Base-by-base conservation (phyloP, 2,113 vertebrate genomes). In the Sinocyclocheilus maitianheensis region DNA sequence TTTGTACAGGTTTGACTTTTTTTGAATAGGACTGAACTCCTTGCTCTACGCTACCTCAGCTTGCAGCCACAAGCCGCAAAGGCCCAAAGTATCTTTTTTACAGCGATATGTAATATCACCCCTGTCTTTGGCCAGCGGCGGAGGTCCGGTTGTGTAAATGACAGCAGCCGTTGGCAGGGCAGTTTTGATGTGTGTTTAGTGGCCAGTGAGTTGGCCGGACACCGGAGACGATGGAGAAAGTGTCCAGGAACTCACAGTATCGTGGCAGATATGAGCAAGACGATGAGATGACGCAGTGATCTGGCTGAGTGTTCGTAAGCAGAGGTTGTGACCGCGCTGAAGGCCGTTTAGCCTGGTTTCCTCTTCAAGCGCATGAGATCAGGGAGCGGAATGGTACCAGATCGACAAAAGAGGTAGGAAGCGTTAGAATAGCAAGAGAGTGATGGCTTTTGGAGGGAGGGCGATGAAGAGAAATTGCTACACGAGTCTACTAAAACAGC, bases 31-130 rank as follows among this genome's bases (percentile, higher is more conserved):
- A 11, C 40, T 51, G 11, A 48, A 69, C 46, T 53, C 62, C 9
- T 81, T 65, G 24, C 11, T 48, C 37, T 48, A 46, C 3, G n/a
- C 16, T 82, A 37, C 81, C 30, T 40, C 81, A 30, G 65, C 65
- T 72, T 72, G 4, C 18, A 72, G 65, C 46, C 62, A 48, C n/a
- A 69, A 34, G 43, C 43, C 20, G 22, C 51, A 43, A 43, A 53
- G 67, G 51, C 48, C 12, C 3, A 84, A 80, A 58, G 69, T 84
- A 60, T 84, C 30, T 74, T 55, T 37, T 74, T 74, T 60, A 74
- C 51, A 84, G 48, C 2, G 26, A n/a, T 60, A 60, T 74, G 69
- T 75, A 74, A 84, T 84, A 84, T 74, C 65, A 74, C 7, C 51
- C 34, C 81, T 43, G 30, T 58, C 69, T 84, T 74, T 74, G 51